A percentile compares a stretch with the other conserved stretches of the same genome.
Conservation (phyloP, 2,888 invertebrate genomes). For the Brenthis hecate region DNA sequence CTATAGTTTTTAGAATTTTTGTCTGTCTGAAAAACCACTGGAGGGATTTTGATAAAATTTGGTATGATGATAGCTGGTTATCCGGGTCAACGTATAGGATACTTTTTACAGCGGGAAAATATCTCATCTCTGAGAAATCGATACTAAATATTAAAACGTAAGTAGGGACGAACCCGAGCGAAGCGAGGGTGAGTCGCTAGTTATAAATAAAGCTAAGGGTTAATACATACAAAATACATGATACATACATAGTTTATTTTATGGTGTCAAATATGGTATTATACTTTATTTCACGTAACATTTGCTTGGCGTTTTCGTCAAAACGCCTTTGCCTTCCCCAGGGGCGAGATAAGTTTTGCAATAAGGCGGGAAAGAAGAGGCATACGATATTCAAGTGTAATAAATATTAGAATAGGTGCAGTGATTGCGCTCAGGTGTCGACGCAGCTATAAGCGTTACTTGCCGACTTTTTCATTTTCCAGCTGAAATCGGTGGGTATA, state of each 20-base stretch:
- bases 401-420: conserved; percentile 81
- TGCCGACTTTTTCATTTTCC: conserved; percentile 40
- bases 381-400: conserved; percentile 78
- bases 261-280: conserved; percentile 38
- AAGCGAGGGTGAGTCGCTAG: too few relatives aligned
- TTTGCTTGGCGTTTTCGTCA: conserved; percentile 37
- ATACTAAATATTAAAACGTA: too few relatives aligned
- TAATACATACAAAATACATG: conserved; percentile 20
- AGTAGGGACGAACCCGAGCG: too few relatives aligned
- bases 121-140: too few relatives aligned
- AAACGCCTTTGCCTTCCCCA: conserved; percentile 44
- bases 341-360: conserved; percentile 55
- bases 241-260: conserved; percentile 36
- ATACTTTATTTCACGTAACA: conserved; percentile 34
- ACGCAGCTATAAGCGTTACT: conserved; percentile 42
- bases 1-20: too few relatives aligned
- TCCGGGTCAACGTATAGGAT: too few relatives aligned
- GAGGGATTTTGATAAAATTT: too few relatives aligned
- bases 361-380: conserved; percentile 56
- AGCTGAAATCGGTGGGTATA: conserved; percentile 24
- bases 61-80: too few relatives aligned
- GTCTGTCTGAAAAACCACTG: too few relatives aligned
- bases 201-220: not conserved
- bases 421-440: conserved; percentile 77
- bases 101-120: too few relatives aligned